Base-by-base conservation (phyloP, 1,140 invertebrate species). In the Drosophila orena region DNA sequence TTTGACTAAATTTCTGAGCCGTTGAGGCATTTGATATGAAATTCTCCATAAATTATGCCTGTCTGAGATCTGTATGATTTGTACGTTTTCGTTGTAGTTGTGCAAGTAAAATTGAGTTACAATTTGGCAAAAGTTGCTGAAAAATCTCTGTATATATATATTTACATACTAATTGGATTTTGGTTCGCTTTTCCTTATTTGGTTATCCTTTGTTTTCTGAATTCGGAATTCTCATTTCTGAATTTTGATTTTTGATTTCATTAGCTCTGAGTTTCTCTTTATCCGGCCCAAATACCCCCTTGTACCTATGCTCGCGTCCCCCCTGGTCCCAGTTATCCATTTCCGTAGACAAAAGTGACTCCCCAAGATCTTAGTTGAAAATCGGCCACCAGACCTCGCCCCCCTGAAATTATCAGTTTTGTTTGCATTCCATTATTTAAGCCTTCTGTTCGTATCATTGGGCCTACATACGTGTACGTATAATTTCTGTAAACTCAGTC, bases 121-220 rank as follows among this genome's bases (percentile, higher is more conserved):
- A 74, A 74, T 73, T 74, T 54, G 69, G 58, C 50, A 64, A 57
- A 49, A 66, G 46, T 66, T 66, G 62, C 64, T 66, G 49, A 61
- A 38, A 68, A 68, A 65, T 66, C 61, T 59, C 46, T 77, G 54
- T 79, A 54, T 58, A 53, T 65, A 79, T 46, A 74, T 73, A 79
- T 66, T 71, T 64, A 71, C 62, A 79, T 79, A 79, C 61, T 57
- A 79, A 75, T 79, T 68, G 77, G 72, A 66, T 52, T 76, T 61
- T 35, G 40, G 60, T 58, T 76, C 56, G 60, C 60, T 75, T 66
- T 57, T 24, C 58, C 35, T 72, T 15, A 64, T 64, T 64, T 64
- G 42, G 56, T 61, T 64, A 64, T 38, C 27, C 43, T 47, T 34
- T 34, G 14, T 14, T 53, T 73, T 73, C n/a, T 44, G 24, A 35